Evolutionary conservation across 2,888 invertebrate species (phyloP).

Genomic region (Hemithea aestivaria): DNA sequence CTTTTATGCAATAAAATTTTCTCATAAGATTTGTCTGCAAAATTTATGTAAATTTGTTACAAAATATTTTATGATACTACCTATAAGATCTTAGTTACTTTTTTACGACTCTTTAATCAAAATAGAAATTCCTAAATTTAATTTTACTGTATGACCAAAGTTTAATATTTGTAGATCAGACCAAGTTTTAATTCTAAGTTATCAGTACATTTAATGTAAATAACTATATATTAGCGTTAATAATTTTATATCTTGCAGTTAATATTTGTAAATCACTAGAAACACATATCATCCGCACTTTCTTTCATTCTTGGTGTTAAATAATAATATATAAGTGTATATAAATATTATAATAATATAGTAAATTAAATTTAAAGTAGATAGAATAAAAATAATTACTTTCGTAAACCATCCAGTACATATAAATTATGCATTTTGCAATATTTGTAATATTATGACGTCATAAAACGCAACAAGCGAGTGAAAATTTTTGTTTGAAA

Average conservation of each 20-base stretch:
- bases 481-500: not conserved
- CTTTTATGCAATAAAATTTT: no score
- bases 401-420: slow-evolving; percentile 17
- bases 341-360: slow-evolving; percentile 34
- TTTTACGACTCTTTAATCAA: no score
- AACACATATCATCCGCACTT: slow-evolving; percentile 75
- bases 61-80: no score
- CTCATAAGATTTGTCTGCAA: no score
- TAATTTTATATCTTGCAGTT: slow-evolving; percentile 59
- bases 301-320: slow-evolving; percentile 71
- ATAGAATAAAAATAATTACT: slow-evolving; percentile 42
- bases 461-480: slow-evolving; percentile 15
- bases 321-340: slow-evolving; percentile 51
- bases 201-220: slow-evolving; percentile 43
- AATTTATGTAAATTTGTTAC: no score
- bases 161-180: slow-evolving; percentile 15
- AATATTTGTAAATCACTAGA: slow-evolving; percentile 56
- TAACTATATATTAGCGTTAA: slow-evolving; percentile 50
- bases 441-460: slow-evolving; percentile 14
- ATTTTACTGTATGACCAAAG: not conserved
- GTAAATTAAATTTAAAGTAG: slow-evolving; percentile 36
- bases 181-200: no score
- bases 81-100: no score
- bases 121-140: no score
- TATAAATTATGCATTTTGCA: slow-evolving; percentile 13